Base-by-base conservation (phyloP, 2,888 invertebrate species). In the Dyspetes luteomarginatus region DNA sequence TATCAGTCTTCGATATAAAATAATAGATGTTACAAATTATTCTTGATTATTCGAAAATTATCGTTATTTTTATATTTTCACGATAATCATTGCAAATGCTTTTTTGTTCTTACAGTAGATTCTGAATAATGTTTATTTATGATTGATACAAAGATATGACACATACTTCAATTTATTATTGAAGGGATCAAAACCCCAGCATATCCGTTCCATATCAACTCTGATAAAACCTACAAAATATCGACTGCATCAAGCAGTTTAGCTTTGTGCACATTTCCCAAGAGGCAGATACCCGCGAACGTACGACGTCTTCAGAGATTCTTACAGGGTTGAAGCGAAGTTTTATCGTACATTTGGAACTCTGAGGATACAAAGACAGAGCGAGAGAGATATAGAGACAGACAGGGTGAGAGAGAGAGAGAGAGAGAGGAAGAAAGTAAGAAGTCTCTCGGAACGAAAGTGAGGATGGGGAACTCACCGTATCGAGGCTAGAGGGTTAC, bases 391-490 rank as follows among this genome's bases (percentile, higher is more conserved):
- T n/a, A n/a, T n/a, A n/a, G n/a, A n/a, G n/a, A n/a, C n/a, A n/a
- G n/a, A n/a, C n/a, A n/a, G n/a, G n/a, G n/a, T n/a, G n/a, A n/a
- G n/a, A n/a, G n/a, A n/a, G n/a, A n/a, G n/a, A n/a, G n/a, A n/a
- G n/a, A n/a, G n/a, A n/a, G n/a, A n/a, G n/a, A n/a, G n/a, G n/a
- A n/a, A n/a, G n/a, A n/a, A n/a, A n/a, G n/a, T n/a, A n/a, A 15
- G 24, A 19, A n/a, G 19, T n/a, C 24, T 48, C 30, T 28, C 45
- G 22, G 68, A 79, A 48, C 24, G 52, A 55, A 36, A 60, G 28
- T 28, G 17, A 30, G 58, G 52, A 55, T 43, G 19, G 80, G 55
- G n/a, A n/a, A 60, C 60, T 72, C 30, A 67, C 15, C 65, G 80
- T 52, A 62, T 67, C 75, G 75, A 45, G 52, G 58, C n/a, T 9